Conservation (phyloP, 2,888 invertebrate genomes). For the Volucella inanis region DNA sequence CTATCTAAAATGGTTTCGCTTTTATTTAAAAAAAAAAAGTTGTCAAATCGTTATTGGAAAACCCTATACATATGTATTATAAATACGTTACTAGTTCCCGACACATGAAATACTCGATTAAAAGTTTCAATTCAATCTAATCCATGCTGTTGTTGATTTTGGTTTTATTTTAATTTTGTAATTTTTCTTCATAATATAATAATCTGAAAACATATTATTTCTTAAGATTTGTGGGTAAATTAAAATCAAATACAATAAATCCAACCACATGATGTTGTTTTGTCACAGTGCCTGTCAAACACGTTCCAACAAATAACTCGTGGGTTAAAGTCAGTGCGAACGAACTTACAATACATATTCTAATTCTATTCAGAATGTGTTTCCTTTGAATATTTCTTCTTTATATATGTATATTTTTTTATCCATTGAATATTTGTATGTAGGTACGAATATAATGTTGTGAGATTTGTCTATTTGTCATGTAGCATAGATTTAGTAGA, state of each 20-base stretch:
- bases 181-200: background rate
- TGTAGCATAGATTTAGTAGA: conserved; percentile 16
- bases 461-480: conserved; percentile 33
- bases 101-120: background rate
- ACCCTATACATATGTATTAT: too few relatives aligned
- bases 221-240: conserved; percentile 13
- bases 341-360: conserved; percentile 8
- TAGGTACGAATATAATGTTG: background rate
- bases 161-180: background rate
- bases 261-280: conserved; percentile 10
- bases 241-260: background rate
- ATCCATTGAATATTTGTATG: background rate
- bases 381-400: background rate
- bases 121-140: background rate
- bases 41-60: too few relatives aligned
- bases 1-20: too few relatives aligned
- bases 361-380: conserved; percentile 13
- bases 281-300: background rate
- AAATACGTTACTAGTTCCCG: too few relatives aligned
- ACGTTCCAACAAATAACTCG: conserved; percentile 3
- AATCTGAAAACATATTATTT: conserved; percentile 7
- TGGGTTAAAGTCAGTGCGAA: conserved; percentile 6
- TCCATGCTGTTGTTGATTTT: background rate
- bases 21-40: too few relatives aligned
- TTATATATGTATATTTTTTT: conserved; percentile 9